phyloP scores from a whole-genome alignment of 2,113 vertebrate genomes.

The Oreotrochilus melanogaster region DNA sequence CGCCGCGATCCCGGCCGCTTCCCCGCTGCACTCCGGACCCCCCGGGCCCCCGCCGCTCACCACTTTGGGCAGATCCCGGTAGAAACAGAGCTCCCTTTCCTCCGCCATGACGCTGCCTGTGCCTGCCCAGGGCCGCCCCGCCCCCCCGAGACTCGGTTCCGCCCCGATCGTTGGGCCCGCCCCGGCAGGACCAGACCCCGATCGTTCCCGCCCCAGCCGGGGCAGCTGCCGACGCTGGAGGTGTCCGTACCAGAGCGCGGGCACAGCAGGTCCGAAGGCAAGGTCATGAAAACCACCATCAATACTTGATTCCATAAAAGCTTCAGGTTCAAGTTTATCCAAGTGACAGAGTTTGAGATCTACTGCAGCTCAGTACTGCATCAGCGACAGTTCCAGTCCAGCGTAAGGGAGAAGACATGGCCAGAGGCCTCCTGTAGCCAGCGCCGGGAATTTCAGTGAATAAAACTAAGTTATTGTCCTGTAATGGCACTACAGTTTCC shows the following conservation, averaged over 20 bases:
- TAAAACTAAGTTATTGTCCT: fast-evolving
- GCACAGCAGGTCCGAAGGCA: too few species aligned
- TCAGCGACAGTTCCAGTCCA: neutral
- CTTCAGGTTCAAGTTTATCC: neutral
- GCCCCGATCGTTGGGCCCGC: too few species aligned
- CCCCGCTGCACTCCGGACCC: too few species aligned
- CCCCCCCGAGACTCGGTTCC: too few species aligned
- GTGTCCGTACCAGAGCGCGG: too few species aligned
- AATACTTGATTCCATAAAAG: fast-evolving
- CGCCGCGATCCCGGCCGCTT: too few species aligned
- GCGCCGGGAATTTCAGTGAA: fast-evolving
- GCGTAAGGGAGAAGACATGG: neutral
- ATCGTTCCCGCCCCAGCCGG: too few species aligned
- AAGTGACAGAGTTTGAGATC: fast-evolving
- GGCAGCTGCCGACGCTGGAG: too few species aligned
- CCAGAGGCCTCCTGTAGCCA: neutral
- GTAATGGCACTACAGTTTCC: neutral
- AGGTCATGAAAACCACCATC: fast-evolving
- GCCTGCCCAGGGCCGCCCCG: neutral
- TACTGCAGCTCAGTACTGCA: neutral
- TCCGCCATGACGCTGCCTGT: neutral
- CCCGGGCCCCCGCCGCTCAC: neutral
- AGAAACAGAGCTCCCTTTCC: neutral
- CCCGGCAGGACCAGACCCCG: too few species aligned
- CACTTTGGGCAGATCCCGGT: slow-evolving; percentile 46